Percentiles rank a stretch among this genome's conserved stretches.
Evolutionary conservation across 2,797 vertebrate species (phyloP).

Genomic region (Mallotus villosus): DNA sequence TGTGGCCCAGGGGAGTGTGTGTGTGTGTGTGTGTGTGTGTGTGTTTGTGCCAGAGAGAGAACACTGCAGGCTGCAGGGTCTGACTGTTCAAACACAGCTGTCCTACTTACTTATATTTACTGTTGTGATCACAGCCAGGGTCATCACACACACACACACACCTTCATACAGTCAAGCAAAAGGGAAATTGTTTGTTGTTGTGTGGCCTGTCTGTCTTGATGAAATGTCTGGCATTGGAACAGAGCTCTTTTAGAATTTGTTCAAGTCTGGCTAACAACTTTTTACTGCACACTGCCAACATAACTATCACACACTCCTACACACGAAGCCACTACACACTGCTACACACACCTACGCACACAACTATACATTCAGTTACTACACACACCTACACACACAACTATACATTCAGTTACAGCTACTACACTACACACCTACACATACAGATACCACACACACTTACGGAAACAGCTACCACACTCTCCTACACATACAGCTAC

Average conservation of each 20-base stretch:
- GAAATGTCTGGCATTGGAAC: background rate
- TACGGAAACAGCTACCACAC: no score
- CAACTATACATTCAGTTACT: no score
- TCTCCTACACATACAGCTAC: conserved; percentile 18
- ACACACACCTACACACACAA: conserved; percentile 22
- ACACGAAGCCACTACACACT: background rate
- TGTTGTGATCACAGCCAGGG: conserved; percentile 27
- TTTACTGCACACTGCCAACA: background rate
- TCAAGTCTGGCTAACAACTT: no score
- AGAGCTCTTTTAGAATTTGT: no score
- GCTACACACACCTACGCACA: background rate
- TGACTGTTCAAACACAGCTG: conserved; percentile 46
- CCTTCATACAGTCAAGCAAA: background rate
- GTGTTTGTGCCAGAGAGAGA: conserved; percentile 4
- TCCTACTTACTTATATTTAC: conserved; percentile 43
- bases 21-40: no score
- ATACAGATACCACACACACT: background rate
- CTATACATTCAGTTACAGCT: background rate
- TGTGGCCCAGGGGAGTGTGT: no score
- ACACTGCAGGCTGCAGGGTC: conserved; percentile 9
- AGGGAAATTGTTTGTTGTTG: conserved; percentile 22
- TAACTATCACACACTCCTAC: conserved; percentile 1
- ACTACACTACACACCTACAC: no score
- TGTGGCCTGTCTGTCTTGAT: background rate
- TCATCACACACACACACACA: background rate